These are phyloP conservation scores for Lophura nycthemera DNA, from an alignment of 2,113 vertebrate species.

Conservation along the genomic window DNA sequence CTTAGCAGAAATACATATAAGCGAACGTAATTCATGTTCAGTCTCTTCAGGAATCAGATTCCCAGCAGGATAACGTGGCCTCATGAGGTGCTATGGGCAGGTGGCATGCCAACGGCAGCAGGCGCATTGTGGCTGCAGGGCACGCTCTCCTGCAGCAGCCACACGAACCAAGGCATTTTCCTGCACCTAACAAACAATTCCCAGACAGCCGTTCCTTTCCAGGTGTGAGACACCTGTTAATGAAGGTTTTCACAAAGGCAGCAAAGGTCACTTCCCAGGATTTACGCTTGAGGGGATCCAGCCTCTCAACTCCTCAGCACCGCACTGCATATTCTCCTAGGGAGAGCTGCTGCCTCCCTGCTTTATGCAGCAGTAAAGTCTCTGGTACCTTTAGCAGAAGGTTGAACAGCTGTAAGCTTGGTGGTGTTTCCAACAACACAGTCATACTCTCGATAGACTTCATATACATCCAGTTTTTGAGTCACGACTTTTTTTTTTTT, in stretches of 20 bases:
- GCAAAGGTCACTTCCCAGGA: constrained; percentile 6
- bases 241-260: neutral
- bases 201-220: neutral
- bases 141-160: neutral
- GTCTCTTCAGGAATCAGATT: neutral
- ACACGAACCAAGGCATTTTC: neutral
- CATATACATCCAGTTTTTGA: neutral
- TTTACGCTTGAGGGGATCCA: neutral
- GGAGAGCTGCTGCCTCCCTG: neutral
- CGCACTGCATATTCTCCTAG: neutral
- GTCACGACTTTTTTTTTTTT: neutral
- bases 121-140: neutral
- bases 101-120: neutral
- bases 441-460: neutral
- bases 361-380: neutral
- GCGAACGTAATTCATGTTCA: neutral
- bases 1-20: neutral
- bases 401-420: neutral
- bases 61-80: neutral
- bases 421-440: neutral
- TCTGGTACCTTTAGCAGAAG: neutral
- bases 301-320: neutral
- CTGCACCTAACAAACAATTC: neutral
- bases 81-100: neutral
- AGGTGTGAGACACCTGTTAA: neutral